Evolutionary conservation across 1,140 invertebrate species (phyloP).

Genomic region (Zaprionus nigranus): DNA sequence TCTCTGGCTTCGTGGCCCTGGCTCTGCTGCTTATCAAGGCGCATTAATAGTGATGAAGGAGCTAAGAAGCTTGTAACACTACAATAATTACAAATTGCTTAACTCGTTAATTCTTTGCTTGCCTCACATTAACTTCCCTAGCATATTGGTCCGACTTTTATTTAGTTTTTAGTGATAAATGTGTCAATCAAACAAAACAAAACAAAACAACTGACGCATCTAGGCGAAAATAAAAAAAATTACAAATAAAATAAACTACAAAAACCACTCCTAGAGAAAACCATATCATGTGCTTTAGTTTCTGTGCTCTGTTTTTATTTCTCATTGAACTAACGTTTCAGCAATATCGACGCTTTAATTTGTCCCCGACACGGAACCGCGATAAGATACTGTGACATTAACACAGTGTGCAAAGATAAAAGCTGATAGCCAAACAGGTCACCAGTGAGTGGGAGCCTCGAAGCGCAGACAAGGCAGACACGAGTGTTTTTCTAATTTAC

Average conservation of each 20-base stretch:
- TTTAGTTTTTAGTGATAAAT: slow-evolving; percentile 73
- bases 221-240: slow-evolving; percentile 37
- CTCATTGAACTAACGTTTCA: slow-evolving; percentile 25
- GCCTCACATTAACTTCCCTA: slow-evolving; percentile 24
- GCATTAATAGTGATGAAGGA: slow-evolving; percentile 18
- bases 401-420: slow-evolving; percentile 37
- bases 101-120: slow-evolving; percentile 21
- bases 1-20: slow-evolving; percentile 58
- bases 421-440: slow-evolving; percentile 48
- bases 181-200: slow-evolving; percentile 47
- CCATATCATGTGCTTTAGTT: slow-evolving; percentile 32
- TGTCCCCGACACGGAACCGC: slow-evolving; percentile 59
- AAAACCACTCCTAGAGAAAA: slow-evolving; percentile 16
- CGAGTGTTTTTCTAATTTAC: slow-evolving; percentile 34
- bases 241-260: slow-evolving; percentile 21
- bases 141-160: slow-evolving; percentile 64
- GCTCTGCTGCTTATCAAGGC: slow-evolving; percentile 61
- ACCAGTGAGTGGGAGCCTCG: slow-evolving; percentile 11
- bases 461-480: slow-evolving; percentile 3
- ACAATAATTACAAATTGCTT: slow-evolving; percentile 18
- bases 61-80: slow-evolving; percentile 8
- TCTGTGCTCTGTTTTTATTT: slow-evolving; percentile 22
- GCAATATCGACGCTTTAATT: slow-evolving; percentile 69
- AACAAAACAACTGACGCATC: slow-evolving; percentile 37
- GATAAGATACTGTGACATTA: slow-evolving; percentile 60